Percentiles rank a stretch among this genome's conserved stretches.
Evolutionary conservation across 2,113 vertebrate genomes (phyloP).

Genomic region (Mobula hypostoma): DNA sequence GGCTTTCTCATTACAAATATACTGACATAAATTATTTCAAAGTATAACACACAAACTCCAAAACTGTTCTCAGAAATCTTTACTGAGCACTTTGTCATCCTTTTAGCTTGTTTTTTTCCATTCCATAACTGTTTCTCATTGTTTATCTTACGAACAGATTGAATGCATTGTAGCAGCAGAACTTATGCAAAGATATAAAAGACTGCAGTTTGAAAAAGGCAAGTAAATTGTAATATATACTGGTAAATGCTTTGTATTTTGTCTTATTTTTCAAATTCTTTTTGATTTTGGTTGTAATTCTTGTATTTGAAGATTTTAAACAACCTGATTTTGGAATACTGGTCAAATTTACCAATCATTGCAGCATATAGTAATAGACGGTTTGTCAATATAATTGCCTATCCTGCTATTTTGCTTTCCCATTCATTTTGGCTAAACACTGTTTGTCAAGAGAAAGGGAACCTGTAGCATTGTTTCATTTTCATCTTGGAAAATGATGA

Average conservation of each 20-base stretch:
- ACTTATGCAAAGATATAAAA: slow-evolving; percentile 93
- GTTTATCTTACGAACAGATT: slow-evolving; percentile 62
- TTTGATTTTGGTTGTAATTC: background rate
- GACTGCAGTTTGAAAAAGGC: slow-evolving; percentile 96
- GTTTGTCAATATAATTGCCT: background rate
- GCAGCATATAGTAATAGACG: background rate
- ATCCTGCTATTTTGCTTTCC: background rate
- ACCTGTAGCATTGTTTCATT: background rate
- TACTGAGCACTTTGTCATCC: background rate
- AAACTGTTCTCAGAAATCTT: background rate
- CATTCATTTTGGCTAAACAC: background rate
- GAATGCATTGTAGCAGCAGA: slow-evolving; percentile 92
- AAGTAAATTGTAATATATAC: slow-evolving; percentile 46
- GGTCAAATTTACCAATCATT: background rate
- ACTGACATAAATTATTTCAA: background rate
- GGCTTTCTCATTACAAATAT: background rate
- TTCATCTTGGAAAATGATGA: no score
- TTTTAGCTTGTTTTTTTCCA: background rate
- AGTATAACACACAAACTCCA: background rate
- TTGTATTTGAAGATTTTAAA: background rate
- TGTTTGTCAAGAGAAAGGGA: background rate
- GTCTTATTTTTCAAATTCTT: no score
- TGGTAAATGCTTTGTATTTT: background rate
- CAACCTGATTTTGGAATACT: background rate
- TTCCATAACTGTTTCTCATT: background rate